Base-by-base conservation (phyloP, 2,113 vertebrate species). In the Neolamprologus sp. region DNA sequence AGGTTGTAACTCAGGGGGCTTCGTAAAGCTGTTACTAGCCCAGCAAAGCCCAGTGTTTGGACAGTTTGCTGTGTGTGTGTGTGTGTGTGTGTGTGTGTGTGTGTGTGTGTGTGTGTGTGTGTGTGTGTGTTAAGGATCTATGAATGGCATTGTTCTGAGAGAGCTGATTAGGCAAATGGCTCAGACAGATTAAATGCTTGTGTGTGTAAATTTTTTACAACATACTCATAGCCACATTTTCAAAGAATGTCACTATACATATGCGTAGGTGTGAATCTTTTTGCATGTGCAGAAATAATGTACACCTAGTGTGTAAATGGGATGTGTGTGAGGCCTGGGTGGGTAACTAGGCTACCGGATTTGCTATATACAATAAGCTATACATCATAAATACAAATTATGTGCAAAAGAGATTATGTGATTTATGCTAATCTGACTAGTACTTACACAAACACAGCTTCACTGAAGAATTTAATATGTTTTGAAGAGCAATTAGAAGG, bases 1-100 rank as follows among this genome's bases (percentile, higher is more conserved):
- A 95, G 93, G 94, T 93, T 95, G 93, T 94, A 95, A 95, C 87
- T 89, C 37, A 2, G 85, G 85, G 85, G 88, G 58, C 49, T 73
- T 28, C 31, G 37, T 89, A 82, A 89, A 93, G 84, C 90, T 63
- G 90, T 80, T 88, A 88, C 85, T 83, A 91, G 85, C 83, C 79
- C 51, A 3, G 82, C 82, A 83, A 82, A 86, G 47, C 40, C 53
- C 16, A 6, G 6, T n/a, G 83, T 81, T 60, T 71, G 75, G 83
- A 80, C 87, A 58, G 45, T 83, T 63, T 3, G 2, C 6, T 75
- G 0, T 49, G 65, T 68, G 49, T 45, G 54, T 16, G 28, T 60
- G 58, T 42, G 82, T 54, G 54, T 82, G 23, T 42, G 35, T 80
- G 68, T 42, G 80, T 65, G 57, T 26, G 51, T 73, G 73, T n/a